A percentile compares a stretch with the other conserved stretches of the same genome.
phyloP scores from a whole-genome alignment of 1,140 invertebrate genomes.

The Papilio machaon region DNA sequence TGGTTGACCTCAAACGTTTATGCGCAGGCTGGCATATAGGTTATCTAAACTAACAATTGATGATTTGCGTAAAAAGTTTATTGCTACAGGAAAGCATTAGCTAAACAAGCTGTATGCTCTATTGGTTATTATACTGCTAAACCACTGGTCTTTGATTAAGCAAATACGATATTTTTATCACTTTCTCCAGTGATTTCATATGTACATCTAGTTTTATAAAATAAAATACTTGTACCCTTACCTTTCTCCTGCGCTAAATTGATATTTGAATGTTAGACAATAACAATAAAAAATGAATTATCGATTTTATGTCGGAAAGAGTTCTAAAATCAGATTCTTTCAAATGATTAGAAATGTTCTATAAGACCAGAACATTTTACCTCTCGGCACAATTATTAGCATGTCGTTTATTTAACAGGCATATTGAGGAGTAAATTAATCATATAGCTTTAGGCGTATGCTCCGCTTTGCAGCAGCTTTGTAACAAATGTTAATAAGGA shows the following conservation, averaged over 20 bases:
- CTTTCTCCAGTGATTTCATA: no score
- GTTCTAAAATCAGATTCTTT: no score
- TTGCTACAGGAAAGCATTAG: not conserved
- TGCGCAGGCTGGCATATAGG: not conserved
- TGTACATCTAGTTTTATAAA: no score
- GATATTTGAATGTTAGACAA: no score
- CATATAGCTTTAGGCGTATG: not conserved
- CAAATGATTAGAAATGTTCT: no score
- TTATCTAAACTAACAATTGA: constrained; percentile 13
- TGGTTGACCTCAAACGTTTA: not conserved
- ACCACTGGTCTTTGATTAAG: no score
- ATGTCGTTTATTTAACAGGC: not conserved
- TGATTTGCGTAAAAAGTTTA: constrained; percentile 2
- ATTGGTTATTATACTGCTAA: not conserved
- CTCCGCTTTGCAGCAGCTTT: not conserved
- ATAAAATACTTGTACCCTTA: no score
- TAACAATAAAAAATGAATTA: no score
- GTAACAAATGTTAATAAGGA: not conserved
- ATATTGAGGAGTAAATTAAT: not conserved
- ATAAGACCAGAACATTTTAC: not conserved
- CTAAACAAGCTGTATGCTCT: not conserved
- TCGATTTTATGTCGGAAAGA: no score
- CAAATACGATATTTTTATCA: no score
- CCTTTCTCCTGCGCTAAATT: no score
- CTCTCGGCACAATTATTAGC: not conserved